Base-by-base conservation (phyloP, 2,113 vertebrate species). In the Brienomyrus longianalis region DNA sequence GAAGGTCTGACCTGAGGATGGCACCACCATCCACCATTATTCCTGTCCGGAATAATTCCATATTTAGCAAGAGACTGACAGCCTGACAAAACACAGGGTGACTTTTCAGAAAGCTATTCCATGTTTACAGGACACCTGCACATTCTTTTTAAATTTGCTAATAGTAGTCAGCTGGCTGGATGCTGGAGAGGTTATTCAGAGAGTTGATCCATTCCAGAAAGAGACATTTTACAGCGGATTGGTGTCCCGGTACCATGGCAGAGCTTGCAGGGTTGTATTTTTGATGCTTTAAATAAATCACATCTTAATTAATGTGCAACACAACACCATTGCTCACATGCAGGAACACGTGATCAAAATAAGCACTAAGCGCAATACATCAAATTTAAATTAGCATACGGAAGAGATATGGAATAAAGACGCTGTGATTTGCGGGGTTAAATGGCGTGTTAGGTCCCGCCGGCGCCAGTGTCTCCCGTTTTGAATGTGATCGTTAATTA, bases 401-500 rank as follows among this genome's bases (percentile, higher is more conserved):
- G 83, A 50, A 86, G 83, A 86, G 83, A 86, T 50, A 51, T 51
- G 15, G 23, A 23, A 85, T 48, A 85, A 86, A 86, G 83, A n/a
- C 23, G 17, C 2, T 51, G 43, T n/a, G 45, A 85, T 51, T 50
- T 85, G 83, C 48, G 23, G 48, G 83, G 83, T 86, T 50, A 86
- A 86, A 86, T 50, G 6, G 3, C 10, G 45, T 15, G 8, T 86
- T 31, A 27, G 45, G 45, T 48, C 83, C 48, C 23, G 48, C 11
- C 11, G 48, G 83, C 83, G 31, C 51, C 74, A 43, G 31, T 19
- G 74, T 39, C 43, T 31, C 48, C 51, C 23, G 15, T 86, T 27
- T 51, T 31, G 45, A 48, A 86, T 50, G 83, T 47, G 45, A 86
- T n/a, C 47, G 47, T 86, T 86, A 86, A 86, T 48, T 50, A 86